Conservation (phyloP, 2,888 invertebrate species). For the Cheilosia soror region DNA sequence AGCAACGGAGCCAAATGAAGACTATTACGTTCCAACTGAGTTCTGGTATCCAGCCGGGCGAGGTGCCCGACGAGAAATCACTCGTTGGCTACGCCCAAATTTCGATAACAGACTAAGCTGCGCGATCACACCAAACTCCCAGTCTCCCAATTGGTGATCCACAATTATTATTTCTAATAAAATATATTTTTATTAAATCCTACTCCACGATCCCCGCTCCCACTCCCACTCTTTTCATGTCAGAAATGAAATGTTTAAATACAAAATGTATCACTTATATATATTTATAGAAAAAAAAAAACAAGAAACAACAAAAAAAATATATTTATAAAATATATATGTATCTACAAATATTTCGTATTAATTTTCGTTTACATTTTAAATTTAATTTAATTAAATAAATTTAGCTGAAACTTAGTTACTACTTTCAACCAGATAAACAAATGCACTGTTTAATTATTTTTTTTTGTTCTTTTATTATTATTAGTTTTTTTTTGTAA, state of each 20-base stretch:
- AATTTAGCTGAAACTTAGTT: conserved; percentile 74
- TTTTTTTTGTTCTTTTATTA: conserved; percentile 30
- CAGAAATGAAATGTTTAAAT: conserved; percentile 62
- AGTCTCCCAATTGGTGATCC: conserved; percentile 44
- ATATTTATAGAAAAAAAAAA: conserved; percentile 42
- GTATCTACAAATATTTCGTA: conserved; percentile 63
- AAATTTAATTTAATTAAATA: conserved; percentile 72
- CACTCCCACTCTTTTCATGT: conserved; percentile 36
- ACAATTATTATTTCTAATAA: conserved; percentile 56
- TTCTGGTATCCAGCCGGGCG: conserved; percentile 89
- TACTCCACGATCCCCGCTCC: conserved; percentile 18
- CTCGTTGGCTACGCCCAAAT: conserved; percentile 99
- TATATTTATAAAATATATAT: conserved; percentile 54
- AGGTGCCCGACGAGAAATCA: conserved; percentile 96
- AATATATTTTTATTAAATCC: conserved; percentile 52
- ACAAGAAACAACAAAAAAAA: conserved; percentile 23
- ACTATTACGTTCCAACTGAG: conserved; percentile 95
- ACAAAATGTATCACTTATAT: conserved; percentile 71
- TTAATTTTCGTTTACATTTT: conserved; percentile 47
- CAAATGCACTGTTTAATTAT: conserved; percentile 64
- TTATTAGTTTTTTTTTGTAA: conserved; percentile 28
- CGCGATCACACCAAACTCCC: conserved; percentile 35
- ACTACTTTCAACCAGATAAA: conserved; percentile 53
- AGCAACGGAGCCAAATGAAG: conserved; percentile 87
- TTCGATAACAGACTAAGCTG: conserved; percentile 92